Base-by-base conservation (phyloP, 2,888 invertebrate species). In the Drosophila lutescens region DNA sequence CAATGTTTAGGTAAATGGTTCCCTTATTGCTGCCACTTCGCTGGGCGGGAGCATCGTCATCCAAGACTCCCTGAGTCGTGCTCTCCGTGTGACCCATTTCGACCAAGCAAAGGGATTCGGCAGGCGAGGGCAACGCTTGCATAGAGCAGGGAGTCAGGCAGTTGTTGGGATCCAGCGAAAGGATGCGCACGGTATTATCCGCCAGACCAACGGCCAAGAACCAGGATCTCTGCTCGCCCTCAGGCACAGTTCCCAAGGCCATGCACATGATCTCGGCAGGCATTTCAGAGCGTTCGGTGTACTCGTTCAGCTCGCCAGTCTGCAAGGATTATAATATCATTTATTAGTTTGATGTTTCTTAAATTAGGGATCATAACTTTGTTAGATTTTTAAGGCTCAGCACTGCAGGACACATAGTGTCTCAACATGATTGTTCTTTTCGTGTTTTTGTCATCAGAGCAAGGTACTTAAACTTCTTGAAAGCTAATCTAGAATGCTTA, bases 231-330 rank as follows among this genome's bases (percentile, higher is more conserved):
- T 98, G 98, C 92, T 99, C 99, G 6, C 99, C 99, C 2, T 95
- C 94, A 0, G 99, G 98, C 0, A 99, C 98, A 59, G 97, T 97
- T 0, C 98, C 99, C 69, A 99, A 93, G 0, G 98, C 98, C 99
- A 99, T 99, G 91, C 99, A 99, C 79, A 99, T 96, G 0, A 99
- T 98, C 92, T 99, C 99, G 0, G 97, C 96, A 7, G 98, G 97
- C 95, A 99, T 96, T 90, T 98, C 98, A 89, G 98, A 98, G 10
- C 99, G 94, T 91, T 99, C 99, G 9, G 98, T 98, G 91, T 99
- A 99, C 92, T 99, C 99, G 93, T 99, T 99, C 54, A 99, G 93
- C 92, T 99, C 98, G 1, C 99, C 99, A 79, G 98, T 97, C 98
- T 98, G 92, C 76, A 46, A 40, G 58, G 12, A 51, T 44, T 44